These are phyloP conservation scores for Notamacropus eugenii DNA, from an alignment of 2,797 vertebrate species.

Conservation along the genomic window DNA sequence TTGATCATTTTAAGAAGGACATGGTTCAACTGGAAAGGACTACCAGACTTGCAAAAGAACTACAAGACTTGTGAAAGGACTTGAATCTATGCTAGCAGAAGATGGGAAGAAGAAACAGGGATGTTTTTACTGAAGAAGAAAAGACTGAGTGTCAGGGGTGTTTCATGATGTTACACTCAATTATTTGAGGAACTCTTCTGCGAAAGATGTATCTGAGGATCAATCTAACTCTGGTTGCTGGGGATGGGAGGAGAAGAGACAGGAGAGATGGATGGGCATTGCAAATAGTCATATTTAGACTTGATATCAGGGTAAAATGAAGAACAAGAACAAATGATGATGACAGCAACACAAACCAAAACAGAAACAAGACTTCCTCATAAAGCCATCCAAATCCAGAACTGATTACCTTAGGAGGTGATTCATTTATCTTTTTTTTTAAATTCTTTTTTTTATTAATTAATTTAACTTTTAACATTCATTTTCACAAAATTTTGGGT, in stretches of 20 bases:
- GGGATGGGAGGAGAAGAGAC: background rate
- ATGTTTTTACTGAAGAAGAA: background rate
- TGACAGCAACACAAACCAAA: background rate
- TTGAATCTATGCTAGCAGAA: background rate
- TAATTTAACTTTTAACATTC: no score
- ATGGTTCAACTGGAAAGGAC: background rate
- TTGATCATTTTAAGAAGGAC: background rate
- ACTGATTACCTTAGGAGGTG: background rate
- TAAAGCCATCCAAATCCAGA: background rate
- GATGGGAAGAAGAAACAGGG: background rate
- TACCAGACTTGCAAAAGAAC: background rate
- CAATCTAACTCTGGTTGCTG: background rate
- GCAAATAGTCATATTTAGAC: background rate
- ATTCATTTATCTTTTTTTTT: background rate
- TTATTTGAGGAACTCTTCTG: background rate
- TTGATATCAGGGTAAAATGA: background rate
- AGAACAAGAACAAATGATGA: background rate
- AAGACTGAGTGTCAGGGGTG: background rate
- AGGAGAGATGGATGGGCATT: background rate
- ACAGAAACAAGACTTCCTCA: background rate
- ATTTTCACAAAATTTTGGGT: no score
- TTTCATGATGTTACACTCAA: background rate
- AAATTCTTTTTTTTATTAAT: no score
- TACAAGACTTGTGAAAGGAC: background rate
- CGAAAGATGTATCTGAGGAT: background rate